Evolutionary conservation across 2,113 vertebrate genomes (phyloP).

Genomic region (Sula dactylatra): DNA sequence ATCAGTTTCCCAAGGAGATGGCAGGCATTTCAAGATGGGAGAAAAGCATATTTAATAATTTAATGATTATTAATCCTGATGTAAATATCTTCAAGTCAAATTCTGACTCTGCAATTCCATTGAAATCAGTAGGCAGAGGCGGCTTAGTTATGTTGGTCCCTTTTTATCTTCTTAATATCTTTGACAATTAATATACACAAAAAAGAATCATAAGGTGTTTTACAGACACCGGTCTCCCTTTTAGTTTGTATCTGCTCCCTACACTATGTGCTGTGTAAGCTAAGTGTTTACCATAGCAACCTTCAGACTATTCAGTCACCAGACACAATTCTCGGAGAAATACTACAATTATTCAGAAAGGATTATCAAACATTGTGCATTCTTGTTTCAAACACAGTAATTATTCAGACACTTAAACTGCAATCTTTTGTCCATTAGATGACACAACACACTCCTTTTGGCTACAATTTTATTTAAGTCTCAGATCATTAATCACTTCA

Average conservation of each 20-base stretch:
- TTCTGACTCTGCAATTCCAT: not conserved
- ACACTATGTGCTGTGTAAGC: not conserved
- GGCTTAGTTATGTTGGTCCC: not conserved
- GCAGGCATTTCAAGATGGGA: not conserved
- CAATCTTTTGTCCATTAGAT: slow-evolving; percentile 49
- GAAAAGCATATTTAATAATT: not conserved
- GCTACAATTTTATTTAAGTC: not conserved
- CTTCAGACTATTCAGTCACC: slow-evolving; percentile 41
- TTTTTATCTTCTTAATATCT: not conserved
- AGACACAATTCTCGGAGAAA: slow-evolving; percentile 11
- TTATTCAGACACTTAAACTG: slow-evolving; percentile 60
- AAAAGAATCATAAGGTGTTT: not conserved
- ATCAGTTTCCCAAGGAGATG: not conserved
- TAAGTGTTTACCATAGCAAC: slow-evolving; percentile 40
- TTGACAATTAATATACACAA: not conserved
- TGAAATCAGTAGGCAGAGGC: not conserved
- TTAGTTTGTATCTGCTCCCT: not conserved
- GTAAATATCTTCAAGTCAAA: not conserved
- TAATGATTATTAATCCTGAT: not conserved
- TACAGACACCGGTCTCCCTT: not conserved
- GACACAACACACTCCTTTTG: not conserved
- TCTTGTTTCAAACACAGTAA: slow-evolving; percentile 50
- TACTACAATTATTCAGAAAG: slow-evolving; percentile 44
- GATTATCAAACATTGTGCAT: slow-evolving; percentile 3
- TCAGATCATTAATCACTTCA: not conserved